A percentile compares a stretch with the other conserved stretches of the same genome.
Evolutionary conservation across 2,888 invertebrate genomes (phyloP).

Genomic region (Spodoptera littoralis): DNA sequence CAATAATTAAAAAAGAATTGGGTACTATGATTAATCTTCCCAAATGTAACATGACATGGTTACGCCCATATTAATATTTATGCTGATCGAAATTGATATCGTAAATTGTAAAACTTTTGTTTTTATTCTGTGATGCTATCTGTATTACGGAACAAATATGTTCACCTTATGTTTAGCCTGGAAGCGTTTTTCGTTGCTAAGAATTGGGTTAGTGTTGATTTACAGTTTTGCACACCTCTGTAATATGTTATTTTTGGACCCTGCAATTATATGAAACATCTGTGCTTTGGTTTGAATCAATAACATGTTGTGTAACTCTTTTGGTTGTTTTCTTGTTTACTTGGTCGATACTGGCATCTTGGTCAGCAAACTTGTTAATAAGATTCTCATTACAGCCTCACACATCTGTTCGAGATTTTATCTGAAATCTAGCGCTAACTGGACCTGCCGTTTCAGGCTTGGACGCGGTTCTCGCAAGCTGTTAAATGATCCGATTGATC

Average conservation of each 20-base stretch:
- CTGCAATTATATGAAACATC: constrained; percentile 19
- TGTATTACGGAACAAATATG: constrained; percentile 48
- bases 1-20: constrained; percentile 61
- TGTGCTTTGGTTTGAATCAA: constrained; percentile 8
- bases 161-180: constrained; percentile 43
- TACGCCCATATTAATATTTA: constrained; percentile 82
- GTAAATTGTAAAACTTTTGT: constrained; percentile 58
- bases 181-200: constrained; percentile 29
- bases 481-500: constrained; percentile 77
- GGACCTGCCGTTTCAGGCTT: constrained; percentile 68
- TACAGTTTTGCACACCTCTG: constrained; percentile 22
- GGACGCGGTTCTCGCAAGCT: constrained; percentile 68
- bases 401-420: constrained; percentile 63
- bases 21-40: constrained; percentile 67
- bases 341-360: constrained; percentile 19
- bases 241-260: constrained; percentile 13
- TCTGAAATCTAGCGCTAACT: constrained; percentile 67
- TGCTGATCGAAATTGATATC: constrained; percentile 75
- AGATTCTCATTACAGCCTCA: constrained; percentile 45
- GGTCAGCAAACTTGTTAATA: constrained; percentile 31
- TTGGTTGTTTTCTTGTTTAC: not conserved
- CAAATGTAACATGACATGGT: constrained; percentile 75
- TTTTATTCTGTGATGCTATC: constrained; percentile 52
- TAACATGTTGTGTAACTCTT: not conserved
- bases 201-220: constrained; percentile 27